Conservation (phyloP, 2,797 vertebrate genomes). For the Hoplostethus mediterraneus region DNA sequence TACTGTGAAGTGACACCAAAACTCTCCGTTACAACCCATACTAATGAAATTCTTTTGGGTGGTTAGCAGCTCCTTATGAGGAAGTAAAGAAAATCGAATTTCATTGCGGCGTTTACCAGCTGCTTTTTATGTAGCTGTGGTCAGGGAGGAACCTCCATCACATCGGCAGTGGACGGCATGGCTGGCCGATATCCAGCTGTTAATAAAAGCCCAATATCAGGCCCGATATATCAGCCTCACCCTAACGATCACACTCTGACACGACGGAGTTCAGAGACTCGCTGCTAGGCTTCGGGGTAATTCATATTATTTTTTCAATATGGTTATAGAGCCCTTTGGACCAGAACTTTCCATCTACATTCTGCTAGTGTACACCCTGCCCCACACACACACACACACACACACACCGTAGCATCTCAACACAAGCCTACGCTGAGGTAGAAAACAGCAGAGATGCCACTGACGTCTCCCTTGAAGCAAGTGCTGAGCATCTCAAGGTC, state of each 20-base stretch:
- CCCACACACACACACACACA: constrained; percentile 5
- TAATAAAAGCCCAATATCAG: constrained; percentile 48
- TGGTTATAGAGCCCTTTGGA: constrained; percentile 46
- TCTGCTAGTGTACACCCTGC: neutral
- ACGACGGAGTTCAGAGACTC: constrained; percentile 64
- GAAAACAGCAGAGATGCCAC: constrained; percentile 73
- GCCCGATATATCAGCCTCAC: constrained; percentile 44
- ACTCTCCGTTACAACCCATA: too few species aligned
- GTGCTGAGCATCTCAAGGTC: constrained; percentile 80
- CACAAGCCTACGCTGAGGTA: constrained; percentile 36
- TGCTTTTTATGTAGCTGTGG: constrained; percentile 4
- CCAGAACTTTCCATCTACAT: constrained; percentile 60
- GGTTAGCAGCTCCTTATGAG: too few species aligned
- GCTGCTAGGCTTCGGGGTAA: constrained; percentile 64
- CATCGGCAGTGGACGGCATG: constrained; percentile 10
- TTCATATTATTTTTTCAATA: constrained; percentile 68
- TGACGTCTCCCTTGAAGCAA: constrained; percentile 76
- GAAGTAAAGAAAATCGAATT: neutral
- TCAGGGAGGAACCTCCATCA: constrained; percentile 1
- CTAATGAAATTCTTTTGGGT: too few species aligned
- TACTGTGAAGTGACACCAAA: too few species aligned
- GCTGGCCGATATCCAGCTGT: constrained; percentile 33
- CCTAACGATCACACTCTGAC: constrained; percentile 39
- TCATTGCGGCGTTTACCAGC: neutral
- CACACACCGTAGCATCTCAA: constrained; percentile 26